Evolutionary conservation across 2,888 invertebrate species (phyloP), one percentile per base, ranked within the genome.

Genomic region (Junonia oenone): DNA sequence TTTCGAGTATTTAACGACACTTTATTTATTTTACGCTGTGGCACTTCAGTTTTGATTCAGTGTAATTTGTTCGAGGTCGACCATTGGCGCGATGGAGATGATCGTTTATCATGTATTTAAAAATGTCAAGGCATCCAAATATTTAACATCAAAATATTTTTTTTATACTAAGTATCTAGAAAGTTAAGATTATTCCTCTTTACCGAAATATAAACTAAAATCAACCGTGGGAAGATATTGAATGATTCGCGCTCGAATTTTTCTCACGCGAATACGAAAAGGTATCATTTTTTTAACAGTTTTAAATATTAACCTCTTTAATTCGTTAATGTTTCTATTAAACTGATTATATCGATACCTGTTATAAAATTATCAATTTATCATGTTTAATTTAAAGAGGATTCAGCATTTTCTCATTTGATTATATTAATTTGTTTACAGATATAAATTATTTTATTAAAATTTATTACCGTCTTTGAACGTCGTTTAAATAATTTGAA

Each of bases 221-320:
- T 62, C 33, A 63, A 71, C 67, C 74, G 70, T 76, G 72, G 64
- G 71, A 74, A 75, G 70, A 71, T 70, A 68, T 72, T 64, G 61
- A 60, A 55, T 61, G 62, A 67, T 64, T 69, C 65, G 49, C 52
- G 58, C 17, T 55, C 9, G 13, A 26, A 22, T 8, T 43, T 40
- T 43, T 43, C 43, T 26, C 43, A 43, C 43, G 43, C 43, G 43
- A 26, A 43, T 43, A 26, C 26, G 13, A 26, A 43, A 43, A 26
- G 26, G n/a, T 26, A 26, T 43, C 35, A 37, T 6, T 43, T 43
- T 43, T 43, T 22, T 6, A 43, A 43, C n/a, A 13, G 26, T 43
- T 13, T 26, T 26, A 43, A 43, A 43, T 43, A 43, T 43, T 43
- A 43, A 43, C 19, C 38, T 40, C 38, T 40, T 40, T 40, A 13